Base-by-base conservation (phyloP, 2,888 invertebrate genomes). In the Pecten maximus region DNA sequence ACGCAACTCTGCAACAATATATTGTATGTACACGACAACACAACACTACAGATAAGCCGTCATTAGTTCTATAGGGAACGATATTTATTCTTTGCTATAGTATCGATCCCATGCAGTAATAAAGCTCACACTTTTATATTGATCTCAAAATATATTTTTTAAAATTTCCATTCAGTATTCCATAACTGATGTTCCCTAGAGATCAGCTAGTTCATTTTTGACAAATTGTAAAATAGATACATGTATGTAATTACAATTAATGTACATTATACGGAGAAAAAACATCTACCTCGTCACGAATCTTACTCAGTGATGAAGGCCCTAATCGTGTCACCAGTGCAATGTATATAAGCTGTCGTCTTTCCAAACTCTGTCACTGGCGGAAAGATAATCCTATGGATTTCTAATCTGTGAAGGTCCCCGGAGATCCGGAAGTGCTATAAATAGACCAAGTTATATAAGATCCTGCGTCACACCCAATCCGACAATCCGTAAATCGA, bases 401-500 rank as follows among this genome's bases (percentile, higher is more conserved):
- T 74, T 60, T 74, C 74, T 74, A 74, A 74, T 74, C 35, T 74
- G 74, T 74, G 74, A 74, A 74, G 35, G 28, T 74, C 74, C 74
- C 74, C 35, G 74, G 74, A 35, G 74, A 74, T 35, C 74, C 74
- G 74, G 74, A 28, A 74, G 10, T 35, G 35, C 74, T 74, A 74
- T 74, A 74, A 35, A 74, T 74, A 74, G 74, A 74, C 19, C 10
- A 74, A 8, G 74, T 74, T 74, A 74, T 28, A 74, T 74, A 28
- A 74, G 74, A 74, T 28, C 23, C 10, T 74, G 74, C 74, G 74
- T 74, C 74, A 74, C 23, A 35, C 35, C 15, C 28, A 74, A 74
- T 6, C 74, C 15, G 28, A 74, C 74, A 74, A 74, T 74, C 74
- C 74, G 74, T 74, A 23, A 2, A 28, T 10, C 23, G 74, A 28